Evolutionary conservation across 30 jellyfish, hydroid and myxozoan species (phyloP).

Genomic region (Phacellophora camtschatica): DNA sequence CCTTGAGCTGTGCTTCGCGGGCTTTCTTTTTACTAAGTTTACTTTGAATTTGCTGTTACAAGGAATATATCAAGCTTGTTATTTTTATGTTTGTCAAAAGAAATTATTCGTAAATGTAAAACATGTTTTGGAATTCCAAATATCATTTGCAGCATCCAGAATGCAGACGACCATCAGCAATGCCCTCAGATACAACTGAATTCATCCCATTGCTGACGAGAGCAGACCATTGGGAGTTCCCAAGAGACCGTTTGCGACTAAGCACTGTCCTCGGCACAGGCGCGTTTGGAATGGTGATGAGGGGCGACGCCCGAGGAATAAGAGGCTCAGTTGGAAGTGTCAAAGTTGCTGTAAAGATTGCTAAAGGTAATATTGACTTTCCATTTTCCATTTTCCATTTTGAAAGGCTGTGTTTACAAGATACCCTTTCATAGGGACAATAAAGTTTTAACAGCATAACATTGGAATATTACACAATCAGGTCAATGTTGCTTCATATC

Average conservation of each 20-base stretch:
- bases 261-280: conserved; percentile 95
- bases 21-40: too few species aligned
- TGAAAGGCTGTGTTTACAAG: not conserved
- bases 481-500: too few species aligned
- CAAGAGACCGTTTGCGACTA: conserved; percentile 79
- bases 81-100: too few species aligned
- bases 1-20: too few species aligned
- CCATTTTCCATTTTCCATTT: not conserved
- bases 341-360: conserved; percentile 91
- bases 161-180: conserved; percentile 58
- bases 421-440: not conserved
- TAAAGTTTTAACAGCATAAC: not conserved
- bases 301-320: conserved; percentile 94
- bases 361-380: conserved; percentile 58
- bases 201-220: conserved; percentile 73
- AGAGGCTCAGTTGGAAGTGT: conserved; percentile 82
- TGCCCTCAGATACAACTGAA: conserved; percentile 69
- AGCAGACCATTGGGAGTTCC: conserved; percentile 96
- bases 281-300: conserved; percentile 96
- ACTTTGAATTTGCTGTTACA: too few species aligned
- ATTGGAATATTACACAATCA: too few species aligned
- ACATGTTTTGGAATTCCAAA: too few species aligned
- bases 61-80: too few species aligned
- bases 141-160: conserved; percentile 37
- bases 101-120: too few species aligned